Evolutionary conservation across 1,140 invertebrate species (phyloP).

Genomic region (Zaprionus camerounensis): DNA sequence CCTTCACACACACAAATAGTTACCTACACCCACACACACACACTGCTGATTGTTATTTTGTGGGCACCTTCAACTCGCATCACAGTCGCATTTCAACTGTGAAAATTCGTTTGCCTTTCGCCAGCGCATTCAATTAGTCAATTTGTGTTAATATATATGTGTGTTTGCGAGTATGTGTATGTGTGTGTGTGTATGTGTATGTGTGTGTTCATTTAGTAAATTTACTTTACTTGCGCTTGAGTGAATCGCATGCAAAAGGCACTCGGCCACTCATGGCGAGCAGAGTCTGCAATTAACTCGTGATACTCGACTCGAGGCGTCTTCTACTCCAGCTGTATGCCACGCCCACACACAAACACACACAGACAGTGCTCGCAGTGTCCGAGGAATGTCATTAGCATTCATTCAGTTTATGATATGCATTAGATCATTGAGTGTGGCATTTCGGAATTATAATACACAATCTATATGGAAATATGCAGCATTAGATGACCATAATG

Average conservation of each 20-base stretch:
- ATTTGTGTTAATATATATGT: constrained; percentile 10
- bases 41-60: constrained; percentile 15
- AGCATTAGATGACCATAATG: constrained; percentile 45
- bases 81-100: constrained; percentile 49
- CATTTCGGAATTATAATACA: constrained; percentile 51
- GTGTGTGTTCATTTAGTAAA: constrained; percentile 44
- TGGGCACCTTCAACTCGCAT: constrained; percentile 25
- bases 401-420: constrained; percentile 50
- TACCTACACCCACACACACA: constrained; percentile 1
- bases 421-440: constrained; percentile 50
- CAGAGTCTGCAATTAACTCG: constrained; percentile 39
- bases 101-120: constrained; percentile 43
- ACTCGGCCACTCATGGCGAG: constrained; percentile 24
- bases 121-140: constrained; percentile 54
- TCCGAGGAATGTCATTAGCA: constrained; percentile 48
- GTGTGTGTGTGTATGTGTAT: constrained; percentile 1
- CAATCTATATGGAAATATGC: constrained; percentile 51
- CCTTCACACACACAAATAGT: constrained; percentile 18
- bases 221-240: constrained; percentile 48
- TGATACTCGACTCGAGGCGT: constrained; percentile 8
- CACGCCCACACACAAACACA: not conserved
- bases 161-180: constrained; percentile 2
- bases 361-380: not conserved
- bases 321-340: not conserved
- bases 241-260: constrained; percentile 40